Base-by-base conservation (phyloP, 1,140 invertebrate genomes). In the Megalonaias nervosa region DNA sequence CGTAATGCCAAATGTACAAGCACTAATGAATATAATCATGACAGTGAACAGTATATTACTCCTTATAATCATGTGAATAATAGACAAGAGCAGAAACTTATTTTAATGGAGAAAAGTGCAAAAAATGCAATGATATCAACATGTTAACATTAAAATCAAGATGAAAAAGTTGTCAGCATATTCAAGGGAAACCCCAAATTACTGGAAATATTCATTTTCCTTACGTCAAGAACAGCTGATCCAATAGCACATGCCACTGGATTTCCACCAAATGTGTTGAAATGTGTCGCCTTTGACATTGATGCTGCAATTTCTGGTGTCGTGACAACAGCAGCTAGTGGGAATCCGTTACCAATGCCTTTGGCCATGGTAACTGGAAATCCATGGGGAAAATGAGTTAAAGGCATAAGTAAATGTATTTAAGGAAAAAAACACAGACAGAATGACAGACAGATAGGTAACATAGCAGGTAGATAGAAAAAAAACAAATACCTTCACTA, bases 211-310 rank as follows among this genome's bases (percentile, higher is more conserved):
- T 26, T 67, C 61, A 72, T 38, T 61, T 56, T 23, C 82, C 87
- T 84, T 92, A 96, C 97, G 84, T 99, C 95, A 62, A 99, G 91
- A 61, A 99, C 97, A 19, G 97, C 93, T 62, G 95, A 93, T 26
- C 97, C 98, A 16, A 96, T 95, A 56, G 95, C 93, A 84, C 94
- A 96, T 9, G 96, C 95, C 80, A 99, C 82, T 1, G 98, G 96
- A 92, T 98, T 99, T 13, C 98, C 98, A 13, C 97, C 97, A 90
- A 95, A 99, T 0, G 98, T 99, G 88, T 99, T 99, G 87, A 99
- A 99, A 91, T 98, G 96, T 14, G 93, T 87, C 0, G 96, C 96
- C 82, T 93, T 92, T 1, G 93, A 93, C 82, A 99, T 92, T 12
- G 93, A 92, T 17, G 93, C 89, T 0, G 97, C 96, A 71, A 99